Percentiles rank a stretch among this genome's conserved stretches.
phyloP scores from a whole-genome alignment of 2,888 invertebrate genomes.

The Microchrysa polita region DNA sequence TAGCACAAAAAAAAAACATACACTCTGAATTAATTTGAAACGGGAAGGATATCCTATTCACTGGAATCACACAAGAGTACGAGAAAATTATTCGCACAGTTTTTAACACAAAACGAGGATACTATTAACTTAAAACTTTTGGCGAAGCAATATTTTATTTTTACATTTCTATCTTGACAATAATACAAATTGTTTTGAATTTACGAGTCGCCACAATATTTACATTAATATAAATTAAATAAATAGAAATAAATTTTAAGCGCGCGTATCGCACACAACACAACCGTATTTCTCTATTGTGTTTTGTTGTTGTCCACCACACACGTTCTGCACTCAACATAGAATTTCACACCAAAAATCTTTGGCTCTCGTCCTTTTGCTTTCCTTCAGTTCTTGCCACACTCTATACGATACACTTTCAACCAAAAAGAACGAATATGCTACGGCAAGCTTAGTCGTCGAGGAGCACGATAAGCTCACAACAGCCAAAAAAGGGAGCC shows the following conservation, averaged over 20 bases:
- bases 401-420: conserved; percentile 35
- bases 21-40: too few relatives aligned
- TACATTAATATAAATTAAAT: conserved; percentile 53
- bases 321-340: too few relatives aligned
- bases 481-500: conserved; percentile 51
- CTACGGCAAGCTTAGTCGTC: conserved; percentile 56
- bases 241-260: conserved; percentile 52
- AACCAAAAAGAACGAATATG: conserved; percentile 51
- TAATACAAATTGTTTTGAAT: too few relatives aligned
- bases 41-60: conserved; percentile 14
- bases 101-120: neutral
- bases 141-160: conserved; percentile 22
- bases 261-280: conserved; percentile 53
- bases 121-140: neutral
- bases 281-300: conserved; percentile 32
- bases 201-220: too few relatives aligned
- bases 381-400: too few relatives aligned
- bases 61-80: neutral
- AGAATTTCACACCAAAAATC: too few relatives aligned
- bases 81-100: neutral
- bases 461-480: conserved; percentile 27
- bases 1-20: neutral
- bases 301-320: neutral
- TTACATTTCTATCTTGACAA: too few relatives aligned
- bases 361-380: too few relatives aligned